These are phyloP conservation scores for Caenorhabditis sinica DNA, from an alignment of 2,888 invertebrate genomes.

Conservation along the genomic window DNA sequence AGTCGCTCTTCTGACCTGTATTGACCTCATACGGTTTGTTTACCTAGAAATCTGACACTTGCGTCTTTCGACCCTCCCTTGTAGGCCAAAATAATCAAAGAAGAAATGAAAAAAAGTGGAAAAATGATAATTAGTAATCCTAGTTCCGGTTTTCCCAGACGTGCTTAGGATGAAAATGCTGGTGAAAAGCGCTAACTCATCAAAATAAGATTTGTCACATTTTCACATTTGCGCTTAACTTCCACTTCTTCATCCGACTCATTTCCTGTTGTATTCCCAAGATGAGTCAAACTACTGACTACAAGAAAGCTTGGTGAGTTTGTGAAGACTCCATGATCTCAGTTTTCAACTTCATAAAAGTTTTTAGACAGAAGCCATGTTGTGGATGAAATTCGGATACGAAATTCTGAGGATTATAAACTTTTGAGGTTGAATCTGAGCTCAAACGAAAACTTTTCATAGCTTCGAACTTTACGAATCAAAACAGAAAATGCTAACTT, in stretches of 20 bases:
- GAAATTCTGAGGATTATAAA: too few relatives aligned
- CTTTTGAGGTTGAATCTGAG: too few relatives aligned
- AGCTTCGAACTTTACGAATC: too few relatives aligned
- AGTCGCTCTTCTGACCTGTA: slow-evolving; percentile 38
- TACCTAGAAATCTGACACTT: slow-evolving; percentile 45
- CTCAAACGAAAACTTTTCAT: too few relatives aligned
- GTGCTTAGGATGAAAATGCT: slow-evolving; percentile 26
- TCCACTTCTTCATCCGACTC: neutral
- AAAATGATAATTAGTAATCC: slow-evolving; percentile 18
- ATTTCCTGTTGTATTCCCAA: slow-evolving; percentile 11
- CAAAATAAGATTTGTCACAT: slow-evolving; percentile 20
- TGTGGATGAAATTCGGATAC: too few relatives aligned
- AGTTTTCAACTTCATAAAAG: too few relatives aligned
- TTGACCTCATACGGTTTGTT: slow-evolving; percentile 38
- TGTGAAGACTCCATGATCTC: too few relatives aligned
- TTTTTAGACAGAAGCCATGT: too few relatives aligned
- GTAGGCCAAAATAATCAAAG: neutral
- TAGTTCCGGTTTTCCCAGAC: slow-evolving; percentile 31
- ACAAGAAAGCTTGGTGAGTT: neutral
- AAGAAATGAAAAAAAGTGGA: slow-evolving; percentile 1
- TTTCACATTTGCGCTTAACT: slow-evolving; percentile 9
- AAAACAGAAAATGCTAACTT: too few relatives aligned
- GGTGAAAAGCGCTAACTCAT: neutral
- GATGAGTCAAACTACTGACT: neutral
- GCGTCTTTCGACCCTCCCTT: slow-evolving; percentile 18